These are phyloP conservation scores for Hybognathus amarus DNA, from an alignment of 2,797 vertebrate species.

Conservation along the genomic window DNA sequence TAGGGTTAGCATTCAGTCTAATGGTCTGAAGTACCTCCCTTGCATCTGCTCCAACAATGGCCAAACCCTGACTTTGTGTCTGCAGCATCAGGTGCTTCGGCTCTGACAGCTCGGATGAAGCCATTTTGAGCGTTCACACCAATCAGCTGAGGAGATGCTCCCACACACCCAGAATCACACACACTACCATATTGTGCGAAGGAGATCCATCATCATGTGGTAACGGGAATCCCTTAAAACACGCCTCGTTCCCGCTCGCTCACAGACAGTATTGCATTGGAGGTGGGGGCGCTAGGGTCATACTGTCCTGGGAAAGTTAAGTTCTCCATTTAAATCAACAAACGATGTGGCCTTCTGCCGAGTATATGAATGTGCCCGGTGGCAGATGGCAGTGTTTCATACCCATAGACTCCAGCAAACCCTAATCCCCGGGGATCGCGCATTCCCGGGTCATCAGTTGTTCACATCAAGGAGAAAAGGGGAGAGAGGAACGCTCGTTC, in stretches of 20 bases:
- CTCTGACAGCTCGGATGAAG: slow-evolving; percentile 32
- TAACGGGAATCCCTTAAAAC: slow-evolving; percentile 63
- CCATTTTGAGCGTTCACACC: slow-evolving; percentile 31
- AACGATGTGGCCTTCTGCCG: slow-evolving; percentile 66
- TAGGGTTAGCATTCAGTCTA: slow-evolving; percentile 10
- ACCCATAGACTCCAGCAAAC: slow-evolving; percentile 61
- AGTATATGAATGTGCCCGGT: slow-evolving; percentile 67
- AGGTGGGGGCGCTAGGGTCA: slow-evolving; percentile 60
- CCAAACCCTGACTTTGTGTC: slow-evolving; percentile 33
- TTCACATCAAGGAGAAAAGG: slow-evolving; percentile 61
- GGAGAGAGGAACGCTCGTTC: slow-evolving; percentile 40
- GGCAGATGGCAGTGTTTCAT: slow-evolving; percentile 68
- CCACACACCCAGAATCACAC: slow-evolving; percentile 43
- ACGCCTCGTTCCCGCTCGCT: slow-evolving; percentile 53
- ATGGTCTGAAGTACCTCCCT: slow-evolving; percentile 14
- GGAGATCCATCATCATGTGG: slow-evolving; percentile 63
- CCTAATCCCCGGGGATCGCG: slow-evolving; percentile 61
- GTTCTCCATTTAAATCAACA: slow-evolving; percentile 68
- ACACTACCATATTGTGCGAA: slow-evolving; percentile 57
- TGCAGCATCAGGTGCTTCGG: not conserved
- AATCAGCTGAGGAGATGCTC: slow-evolving; percentile 28
- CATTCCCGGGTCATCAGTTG: slow-evolving; percentile 68
- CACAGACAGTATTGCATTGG: slow-evolving; percentile 64
- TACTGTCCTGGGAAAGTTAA: slow-evolving; percentile 70
- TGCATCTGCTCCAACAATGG: slow-evolving; percentile 41